A percentile compares a stretch with the other conserved stretches of the same genome.
Evolutionary conservation across 1,140 invertebrate genomes (phyloP).

Genomic region (Panonychus citri): DNA sequence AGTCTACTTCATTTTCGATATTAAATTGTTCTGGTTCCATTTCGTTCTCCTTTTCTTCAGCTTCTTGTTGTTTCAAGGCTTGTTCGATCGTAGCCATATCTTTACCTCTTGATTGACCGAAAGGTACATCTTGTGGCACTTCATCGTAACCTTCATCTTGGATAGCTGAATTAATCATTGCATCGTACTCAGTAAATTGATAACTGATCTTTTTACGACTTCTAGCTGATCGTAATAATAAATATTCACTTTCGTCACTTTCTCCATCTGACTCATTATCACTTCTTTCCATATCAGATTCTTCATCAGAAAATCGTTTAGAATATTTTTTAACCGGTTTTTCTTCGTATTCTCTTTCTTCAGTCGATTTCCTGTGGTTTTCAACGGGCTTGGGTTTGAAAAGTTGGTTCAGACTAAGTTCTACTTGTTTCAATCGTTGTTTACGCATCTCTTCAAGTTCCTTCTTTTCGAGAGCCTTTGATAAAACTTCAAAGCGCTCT

Average conservation of each 20-base stretch:
- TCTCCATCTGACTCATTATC: conserved; percentile 2
- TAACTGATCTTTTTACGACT: conserved; percentile 36
- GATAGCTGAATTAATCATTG: conserved; percentile 74
- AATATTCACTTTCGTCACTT: conserved; percentile 4
- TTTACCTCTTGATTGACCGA: background rate
- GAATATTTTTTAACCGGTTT: background rate
- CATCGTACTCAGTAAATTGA: conserved; percentile 71
- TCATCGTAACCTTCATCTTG: conserved; percentile 30
- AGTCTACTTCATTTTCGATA: conserved; percentile 29
- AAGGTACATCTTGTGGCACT: conserved; percentile 12
- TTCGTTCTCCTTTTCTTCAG: conserved; percentile 3
- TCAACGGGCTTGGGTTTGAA: conserved; percentile 22
- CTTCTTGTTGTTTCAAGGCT: background rate
- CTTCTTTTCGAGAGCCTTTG: conserved; percentile 27
- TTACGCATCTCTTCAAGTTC: conserved; percentile 40
- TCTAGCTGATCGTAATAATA: conserved; percentile 19
- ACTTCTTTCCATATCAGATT: background rate
- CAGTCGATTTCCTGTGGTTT: conserved; percentile 17
- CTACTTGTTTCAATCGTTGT: conserved; percentile 46
- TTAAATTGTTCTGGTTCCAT: conserved; percentile 23
- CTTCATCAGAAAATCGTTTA: background rate
- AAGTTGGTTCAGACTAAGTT: conserved; percentile 49
- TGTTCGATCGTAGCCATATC: background rate
- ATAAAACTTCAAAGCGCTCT: conserved; percentile 26
- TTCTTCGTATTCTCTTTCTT: conserved; percentile 7